A percentile compares a stretch with the other conserved stretches of the same genome.
phyloP scores from a whole-genome alignment of 2,113 vertebrate genomes.

The Corythoichthys intestinalis region DNA sequence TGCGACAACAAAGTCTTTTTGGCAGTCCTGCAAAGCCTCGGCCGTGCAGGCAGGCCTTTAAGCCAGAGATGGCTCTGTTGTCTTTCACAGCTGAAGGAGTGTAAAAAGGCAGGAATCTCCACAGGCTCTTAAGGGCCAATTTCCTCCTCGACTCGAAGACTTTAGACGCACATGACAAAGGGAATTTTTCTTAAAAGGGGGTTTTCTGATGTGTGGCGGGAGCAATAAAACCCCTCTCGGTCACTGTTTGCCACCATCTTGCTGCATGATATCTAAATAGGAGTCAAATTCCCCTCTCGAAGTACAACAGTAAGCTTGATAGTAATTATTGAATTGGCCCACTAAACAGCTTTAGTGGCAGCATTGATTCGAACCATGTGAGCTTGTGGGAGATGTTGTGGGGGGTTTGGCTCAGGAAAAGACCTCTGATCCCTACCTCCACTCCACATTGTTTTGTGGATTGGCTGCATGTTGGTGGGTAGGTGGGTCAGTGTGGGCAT shows the following conservation, averaged over 20 bases:
- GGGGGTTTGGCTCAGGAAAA: constrained; percentile 64
- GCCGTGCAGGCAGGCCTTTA: constrained; percentile 43
- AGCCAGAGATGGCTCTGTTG: constrained; percentile 49
- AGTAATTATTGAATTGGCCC: constrained; percentile 46
- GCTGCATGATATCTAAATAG: constrained; percentile 14
- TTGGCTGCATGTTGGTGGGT: background rate
- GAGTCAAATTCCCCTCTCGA: background rate
- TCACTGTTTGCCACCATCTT: background rate
- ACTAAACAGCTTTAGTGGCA: constrained; percentile 49
- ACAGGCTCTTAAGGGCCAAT: constrained; percentile 63
- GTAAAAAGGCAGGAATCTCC: constrained; percentile 59
- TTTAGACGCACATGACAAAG: constrained; percentile 49
- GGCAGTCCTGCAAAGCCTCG: constrained; percentile 41
- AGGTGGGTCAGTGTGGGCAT: constrained; percentile 5
- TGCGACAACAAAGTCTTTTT: constrained; percentile 49
- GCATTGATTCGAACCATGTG: constrained; percentile 74
- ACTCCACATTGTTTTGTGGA: constrained; percentile 59
- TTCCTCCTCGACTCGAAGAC: constrained; percentile 57
- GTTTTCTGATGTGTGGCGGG: constrained; percentile 43
- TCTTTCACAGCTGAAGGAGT: constrained; percentile 62
- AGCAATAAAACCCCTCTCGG: constrained; percentile 27
- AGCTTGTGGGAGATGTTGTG: constrained; percentile 46
- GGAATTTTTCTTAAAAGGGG: constrained; percentile 30
- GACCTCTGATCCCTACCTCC: constrained; percentile 65
- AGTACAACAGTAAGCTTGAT: constrained; percentile 16